Evolutionary conservation across 2,888 invertebrate genomes (phyloP).

Genomic region (Plagodis pulveraria): DNA sequence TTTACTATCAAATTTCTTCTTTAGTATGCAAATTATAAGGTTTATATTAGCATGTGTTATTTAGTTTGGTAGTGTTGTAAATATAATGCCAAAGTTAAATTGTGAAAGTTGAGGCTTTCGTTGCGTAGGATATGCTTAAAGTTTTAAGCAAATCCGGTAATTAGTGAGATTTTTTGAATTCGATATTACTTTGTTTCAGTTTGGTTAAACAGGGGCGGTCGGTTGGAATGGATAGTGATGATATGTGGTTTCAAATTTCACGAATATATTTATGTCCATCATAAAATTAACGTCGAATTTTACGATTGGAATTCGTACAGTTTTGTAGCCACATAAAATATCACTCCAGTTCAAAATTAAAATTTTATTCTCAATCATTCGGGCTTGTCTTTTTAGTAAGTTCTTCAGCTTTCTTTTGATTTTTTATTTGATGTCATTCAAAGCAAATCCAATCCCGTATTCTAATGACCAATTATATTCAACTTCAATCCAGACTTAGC

Average conservation of each 20-base stretch:
- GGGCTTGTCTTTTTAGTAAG: not conserved
- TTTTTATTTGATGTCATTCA: conserved; percentile 33
- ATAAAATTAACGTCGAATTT: too few species aligned
- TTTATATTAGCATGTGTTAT: conserved; percentile 40
- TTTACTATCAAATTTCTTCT: conserved; percentile 35
- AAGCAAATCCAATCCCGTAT: conserved; percentile 37
- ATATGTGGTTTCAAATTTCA: conserved; percentile 12
- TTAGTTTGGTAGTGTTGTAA: conserved; percentile 42
- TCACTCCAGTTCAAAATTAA: not conserved
- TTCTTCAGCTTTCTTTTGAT: conserved; percentile 28
- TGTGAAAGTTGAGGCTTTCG: conserved; percentile 73
- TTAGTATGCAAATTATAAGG: conserved; percentile 46
- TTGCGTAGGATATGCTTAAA: conserved; percentile 73
- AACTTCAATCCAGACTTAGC: conserved; percentile 34
- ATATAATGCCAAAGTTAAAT: conserved; percentile 79
- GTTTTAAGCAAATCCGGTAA: conserved; percentile 75
- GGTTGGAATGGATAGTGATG: conserved; percentile 11
- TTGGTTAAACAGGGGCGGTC: conserved; percentile 28
- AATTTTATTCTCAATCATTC: conserved; percentile 5
- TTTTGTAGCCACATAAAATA: not conserved
- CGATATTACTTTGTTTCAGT: conserved; percentile 36
- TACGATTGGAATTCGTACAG: not conserved
- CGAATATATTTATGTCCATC: conserved; percentile 1
- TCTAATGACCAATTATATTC: conserved; percentile 44
- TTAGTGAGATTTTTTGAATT: conserved; percentile 60